Conservation (phyloP, 2,888 invertebrate genomes). For the Platypus cylindrus region DNA sequence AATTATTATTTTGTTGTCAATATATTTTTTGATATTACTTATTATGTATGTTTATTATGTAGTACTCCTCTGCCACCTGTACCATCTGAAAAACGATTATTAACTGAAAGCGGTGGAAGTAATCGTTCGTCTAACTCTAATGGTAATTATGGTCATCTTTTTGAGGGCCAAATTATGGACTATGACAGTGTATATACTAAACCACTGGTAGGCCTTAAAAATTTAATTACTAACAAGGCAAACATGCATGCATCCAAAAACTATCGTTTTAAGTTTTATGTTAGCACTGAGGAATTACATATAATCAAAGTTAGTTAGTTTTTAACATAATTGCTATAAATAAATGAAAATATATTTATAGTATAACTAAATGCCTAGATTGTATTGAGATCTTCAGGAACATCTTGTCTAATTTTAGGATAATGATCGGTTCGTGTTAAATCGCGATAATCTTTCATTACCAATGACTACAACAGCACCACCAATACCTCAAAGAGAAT, state of each 20-base stretch:
- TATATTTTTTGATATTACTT: neutral
- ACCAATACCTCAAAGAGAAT: constrained; percentile 46
- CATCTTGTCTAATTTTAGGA: constrained; percentile 18
- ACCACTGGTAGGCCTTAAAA: constrained; percentile 42
- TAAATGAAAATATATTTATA: no score
- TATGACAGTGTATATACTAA: constrained; percentile 56
- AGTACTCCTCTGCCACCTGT: constrained; percentile 74
- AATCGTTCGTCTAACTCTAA: constrained; percentile 35
- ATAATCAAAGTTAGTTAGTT: constrained; percentile 10
- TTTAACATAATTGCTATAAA: no score
- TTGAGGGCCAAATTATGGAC: constrained; percentile 32
- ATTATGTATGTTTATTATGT: constrained; percentile 18
- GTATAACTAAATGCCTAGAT: no score
- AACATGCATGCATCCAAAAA: constrained; percentile 4
- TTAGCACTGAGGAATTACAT: constrained; percentile 7
- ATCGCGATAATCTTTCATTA: constrained; percentile 33
- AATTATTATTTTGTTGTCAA: neutral
- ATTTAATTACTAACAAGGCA: constrained; percentile 7
- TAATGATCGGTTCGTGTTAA: constrained; percentile 23
- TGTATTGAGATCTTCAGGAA: no score
- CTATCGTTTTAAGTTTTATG: constrained; percentile 10
- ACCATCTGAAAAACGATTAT: constrained; percentile 48
- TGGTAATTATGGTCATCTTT: constrained; percentile 41
- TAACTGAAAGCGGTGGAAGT: constrained; percentile 27
- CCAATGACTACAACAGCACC: constrained; percentile 38